These are phyloP conservation scores for Pseudobourletiella spinata DNA, from an alignment of 1,140 invertebrate genomes.

Conservation along the genomic window DNA sequence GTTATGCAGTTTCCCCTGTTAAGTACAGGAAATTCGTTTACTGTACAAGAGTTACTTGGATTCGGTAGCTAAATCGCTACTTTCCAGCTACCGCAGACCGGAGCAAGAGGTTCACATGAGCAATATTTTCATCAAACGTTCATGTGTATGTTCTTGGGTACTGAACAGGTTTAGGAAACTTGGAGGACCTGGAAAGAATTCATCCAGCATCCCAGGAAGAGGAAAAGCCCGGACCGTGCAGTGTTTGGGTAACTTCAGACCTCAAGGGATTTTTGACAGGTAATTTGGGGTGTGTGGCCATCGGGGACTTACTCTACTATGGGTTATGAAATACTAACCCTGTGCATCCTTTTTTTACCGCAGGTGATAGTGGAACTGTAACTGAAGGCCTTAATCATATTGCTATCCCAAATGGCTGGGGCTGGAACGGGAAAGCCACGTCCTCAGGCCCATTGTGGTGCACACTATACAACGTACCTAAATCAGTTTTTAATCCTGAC, in stretches of 20 bases:
- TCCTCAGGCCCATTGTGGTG: conserved; percentile 63
- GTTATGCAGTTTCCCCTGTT: too few relatives aligned
- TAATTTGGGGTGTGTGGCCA: too few relatives aligned
- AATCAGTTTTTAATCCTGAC: not conserved
- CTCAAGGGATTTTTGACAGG: conserved; percentile 24
- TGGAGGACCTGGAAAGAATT: conserved; percentile 20
- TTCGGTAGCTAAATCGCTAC: too few relatives aligned
- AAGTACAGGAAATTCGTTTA: too few relatives aligned
- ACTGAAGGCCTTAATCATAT: conserved; percentile 58
- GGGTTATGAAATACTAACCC: too few relatives aligned
- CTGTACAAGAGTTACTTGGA: too few relatives aligned
- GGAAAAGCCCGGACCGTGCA: conserved; percentile 13
- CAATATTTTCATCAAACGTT: too few relatives aligned
- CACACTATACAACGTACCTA: conserved; percentile 40
- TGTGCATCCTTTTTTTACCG: too few relatives aligned
- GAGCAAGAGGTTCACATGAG: too few relatives aligned
- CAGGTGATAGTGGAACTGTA: conserved; percentile 54
- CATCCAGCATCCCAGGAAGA: conserved; percentile 8
- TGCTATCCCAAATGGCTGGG: conserved; percentile 71
- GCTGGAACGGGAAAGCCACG: conserved; percentile 64
- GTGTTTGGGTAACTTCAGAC: conserved; percentile 24
- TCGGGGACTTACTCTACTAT: too few relatives aligned
- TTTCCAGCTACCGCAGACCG: too few relatives aligned
- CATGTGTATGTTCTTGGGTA: too few relatives aligned
- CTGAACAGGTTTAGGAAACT: conserved; percentile 26